Evolutionary conservation across 2,113 vertebrate species (phyloP).

Genomic region (Emydocephalus ijimae): DNA sequence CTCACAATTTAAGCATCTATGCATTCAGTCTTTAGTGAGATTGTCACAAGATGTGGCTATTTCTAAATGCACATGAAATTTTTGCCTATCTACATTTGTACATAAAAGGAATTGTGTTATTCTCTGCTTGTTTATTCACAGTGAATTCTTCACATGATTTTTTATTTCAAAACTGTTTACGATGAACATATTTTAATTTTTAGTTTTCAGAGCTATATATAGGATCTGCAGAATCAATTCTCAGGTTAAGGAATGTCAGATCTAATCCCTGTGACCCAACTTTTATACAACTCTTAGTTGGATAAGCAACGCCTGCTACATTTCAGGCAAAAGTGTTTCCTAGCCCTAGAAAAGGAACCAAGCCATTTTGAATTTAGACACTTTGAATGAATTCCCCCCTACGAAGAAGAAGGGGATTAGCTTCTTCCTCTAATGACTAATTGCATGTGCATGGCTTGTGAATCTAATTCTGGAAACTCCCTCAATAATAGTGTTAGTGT

Average conservation of each 20-base stretch:
- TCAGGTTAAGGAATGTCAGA: neutral
- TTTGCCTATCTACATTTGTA: neutral
- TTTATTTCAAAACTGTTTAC: neutral
- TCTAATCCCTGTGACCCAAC: neutral
- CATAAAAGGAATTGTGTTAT: neutral
- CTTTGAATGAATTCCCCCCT: slow-evolving; percentile 29
- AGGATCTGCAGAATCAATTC: slow-evolving; percentile 18
- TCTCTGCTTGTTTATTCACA: slow-evolving; percentile 8
- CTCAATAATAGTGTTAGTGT: neutral
- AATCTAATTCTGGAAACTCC: slow-evolving; percentile 36
- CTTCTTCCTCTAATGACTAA: slow-evolving; percentile 36
- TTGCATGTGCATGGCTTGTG: slow-evolving; percentile 35
- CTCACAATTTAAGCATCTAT: neutral
- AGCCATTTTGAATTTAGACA: slow-evolving; percentile 7
- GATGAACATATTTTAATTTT: neutral
- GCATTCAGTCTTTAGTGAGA: neutral
- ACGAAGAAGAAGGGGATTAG: slow-evolving; percentile 8
- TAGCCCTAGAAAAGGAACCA: neutral
- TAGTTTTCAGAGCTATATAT: neutral
- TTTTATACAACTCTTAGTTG: neutral
- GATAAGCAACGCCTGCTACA: neutral
- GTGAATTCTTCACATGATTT: neutral
- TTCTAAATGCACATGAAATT: neutral
- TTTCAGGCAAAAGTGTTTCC: neutral
- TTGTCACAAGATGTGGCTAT: neutral